Evolutionary conservation across 2,113 vertebrate species (phyloP).

Genomic region (Naja naja): DNA sequence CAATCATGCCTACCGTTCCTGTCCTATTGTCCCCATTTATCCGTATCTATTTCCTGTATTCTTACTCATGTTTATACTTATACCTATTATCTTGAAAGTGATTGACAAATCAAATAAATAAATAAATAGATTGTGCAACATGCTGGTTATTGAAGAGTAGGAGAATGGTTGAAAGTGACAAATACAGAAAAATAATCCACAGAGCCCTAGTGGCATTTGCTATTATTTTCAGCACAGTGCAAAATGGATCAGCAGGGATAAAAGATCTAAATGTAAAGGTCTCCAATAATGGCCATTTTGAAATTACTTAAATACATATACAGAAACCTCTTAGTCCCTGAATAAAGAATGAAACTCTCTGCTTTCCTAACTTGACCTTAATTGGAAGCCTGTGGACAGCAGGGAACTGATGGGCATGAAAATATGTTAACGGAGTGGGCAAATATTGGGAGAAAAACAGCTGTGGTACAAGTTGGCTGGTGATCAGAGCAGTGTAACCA

Average conservation of each 20-base stretch:
- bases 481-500: background rate
- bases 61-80: too few species aligned
- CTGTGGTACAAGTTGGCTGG: background rate
- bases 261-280: background rate
- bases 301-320: background rate
- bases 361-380: background rate
- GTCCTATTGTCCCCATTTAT: too few species aligned
- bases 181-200: background rate
- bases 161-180: background rate
- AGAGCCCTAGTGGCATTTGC: background rate
- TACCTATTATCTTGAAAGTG: too few species aligned
- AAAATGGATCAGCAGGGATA: background rate
- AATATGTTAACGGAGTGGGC: background rate
- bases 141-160: background rate
- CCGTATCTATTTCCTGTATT: too few species aligned
- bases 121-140: background rate
- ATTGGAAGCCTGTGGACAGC: background rate
- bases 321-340: background rate
- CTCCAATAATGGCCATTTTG: background rate
- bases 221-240: background rate
- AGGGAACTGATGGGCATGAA: background rate
- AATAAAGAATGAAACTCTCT: background rate
- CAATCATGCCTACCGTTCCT: too few species aligned
- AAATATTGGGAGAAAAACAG: background rate
- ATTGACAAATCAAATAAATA: too few species aligned